Evolutionary conservation across 2,113 vertebrate species (phyloP).

Genomic region (Pionites leucogaster): DNA sequence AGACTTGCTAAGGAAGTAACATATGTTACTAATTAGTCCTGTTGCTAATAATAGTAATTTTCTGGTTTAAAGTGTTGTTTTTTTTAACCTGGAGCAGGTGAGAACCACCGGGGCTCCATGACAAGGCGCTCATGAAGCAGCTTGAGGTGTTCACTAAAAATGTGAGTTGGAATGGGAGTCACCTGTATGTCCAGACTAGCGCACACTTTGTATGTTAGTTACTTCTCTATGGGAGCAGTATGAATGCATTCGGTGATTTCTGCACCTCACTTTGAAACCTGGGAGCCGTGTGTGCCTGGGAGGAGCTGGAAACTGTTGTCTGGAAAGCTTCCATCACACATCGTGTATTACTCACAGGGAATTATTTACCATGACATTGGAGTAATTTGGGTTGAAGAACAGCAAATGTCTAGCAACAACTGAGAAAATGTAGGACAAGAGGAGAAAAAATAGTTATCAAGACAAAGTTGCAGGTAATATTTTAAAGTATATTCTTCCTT

Average conservation of each 20-base stretch:
- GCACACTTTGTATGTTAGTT: neutral
- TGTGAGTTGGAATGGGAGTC: neutral
- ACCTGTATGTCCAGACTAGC: neutral
- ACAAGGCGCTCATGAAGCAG: neutral
- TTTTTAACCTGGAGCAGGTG: conserved; percentile 27
- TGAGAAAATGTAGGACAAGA: neutral
- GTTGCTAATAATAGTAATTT: conserved; percentile 35
- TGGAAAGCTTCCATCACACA: neutral
- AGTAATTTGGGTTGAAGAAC: neutral
- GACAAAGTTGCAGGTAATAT: neutral
- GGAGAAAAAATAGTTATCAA: neutral
- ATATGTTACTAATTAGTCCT: conserved; percentile 11
- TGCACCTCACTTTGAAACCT: neutral
- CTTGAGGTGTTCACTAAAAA: neutral
- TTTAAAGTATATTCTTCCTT: neutral
- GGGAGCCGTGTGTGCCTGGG: rapidly evolving
- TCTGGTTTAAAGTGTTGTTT: neutral
- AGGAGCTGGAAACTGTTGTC: neutral
- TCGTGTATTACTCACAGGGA: neutral
- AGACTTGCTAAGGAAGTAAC: conserved; percentile 7
- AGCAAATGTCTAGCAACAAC: neutral
- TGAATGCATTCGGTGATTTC: neutral
- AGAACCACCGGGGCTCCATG: neutral
- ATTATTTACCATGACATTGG: neutral
- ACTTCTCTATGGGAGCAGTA: neutral